phyloP scores from a whole-genome alignment of 2,888 invertebrate genomes.

The Cyclophora punctaria region DNA sequence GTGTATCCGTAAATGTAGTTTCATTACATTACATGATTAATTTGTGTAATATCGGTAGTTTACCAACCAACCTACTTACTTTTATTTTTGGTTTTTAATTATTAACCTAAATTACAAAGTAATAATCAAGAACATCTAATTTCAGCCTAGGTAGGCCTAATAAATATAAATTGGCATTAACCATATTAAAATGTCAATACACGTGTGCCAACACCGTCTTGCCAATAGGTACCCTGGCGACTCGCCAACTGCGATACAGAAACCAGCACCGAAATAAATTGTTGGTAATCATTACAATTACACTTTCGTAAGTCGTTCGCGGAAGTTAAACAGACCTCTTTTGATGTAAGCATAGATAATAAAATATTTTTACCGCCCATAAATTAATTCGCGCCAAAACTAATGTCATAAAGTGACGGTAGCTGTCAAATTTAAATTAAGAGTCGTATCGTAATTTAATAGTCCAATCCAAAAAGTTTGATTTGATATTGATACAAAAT shows the following conservation, averaged over 20 bases:
- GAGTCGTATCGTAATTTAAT: slow-evolving; percentile 7
- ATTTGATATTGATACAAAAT: slow-evolving; percentile 19
- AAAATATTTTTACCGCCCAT: slow-evolving; percentile 1
- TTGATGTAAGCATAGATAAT: slow-evolving; percentile 4
- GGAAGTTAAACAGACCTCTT: slow-evolving; percentile 10
- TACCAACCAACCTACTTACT: too few species aligned
- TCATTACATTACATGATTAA: too few species aligned
- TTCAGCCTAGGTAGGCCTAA: slow-evolving; percentile 15
- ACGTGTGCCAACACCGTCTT: slow-evolving; percentile 18
- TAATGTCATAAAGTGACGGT: slow-evolving; percentile 7
- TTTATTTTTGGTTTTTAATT: too few species aligned
- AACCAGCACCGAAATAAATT: slow-evolving; percentile 17
- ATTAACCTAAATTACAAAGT: too few species aligned
- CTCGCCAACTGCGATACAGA: slow-evolving; percentile 20
- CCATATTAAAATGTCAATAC: slow-evolving; percentile 31
- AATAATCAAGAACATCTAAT: slow-evolving; percentile 7
- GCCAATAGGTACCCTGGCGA: slow-evolving; percentile 30
- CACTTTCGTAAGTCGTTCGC: slow-evolving; percentile 9
- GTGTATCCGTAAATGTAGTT: too few species aligned
- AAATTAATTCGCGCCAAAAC: slow-evolving; percentile 2
- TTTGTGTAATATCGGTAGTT: too few species aligned
- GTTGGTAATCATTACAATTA: slow-evolving; percentile 11
- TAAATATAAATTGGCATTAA: slow-evolving; percentile 27
- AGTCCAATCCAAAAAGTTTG: too few species aligned
- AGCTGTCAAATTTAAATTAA: neutral